Conservation (phyloP, 2,113 vertebrate genomes). For the Peromyscus polionotus region DNA sequence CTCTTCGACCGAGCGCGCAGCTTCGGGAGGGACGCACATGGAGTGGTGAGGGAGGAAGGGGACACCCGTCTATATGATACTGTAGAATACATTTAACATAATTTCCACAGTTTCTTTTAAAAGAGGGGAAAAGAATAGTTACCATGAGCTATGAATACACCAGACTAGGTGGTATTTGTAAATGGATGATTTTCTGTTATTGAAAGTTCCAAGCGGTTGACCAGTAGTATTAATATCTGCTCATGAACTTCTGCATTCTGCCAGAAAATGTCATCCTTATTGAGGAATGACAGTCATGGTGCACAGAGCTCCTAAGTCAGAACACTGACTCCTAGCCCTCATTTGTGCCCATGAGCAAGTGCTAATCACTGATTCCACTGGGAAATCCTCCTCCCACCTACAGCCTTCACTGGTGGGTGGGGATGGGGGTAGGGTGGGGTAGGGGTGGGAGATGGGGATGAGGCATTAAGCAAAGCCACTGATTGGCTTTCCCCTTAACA, state of each 20-base stretch:
- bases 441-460: too few relatives aligned
- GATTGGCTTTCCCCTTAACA: neutral
- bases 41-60: too few relatives aligned
- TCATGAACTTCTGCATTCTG: neutral
- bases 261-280: neutral
- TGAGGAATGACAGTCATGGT: neutral
- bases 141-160: neutral
- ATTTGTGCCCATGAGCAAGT: neutral
- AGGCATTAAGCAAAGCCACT: neutral
- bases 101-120: neutral
- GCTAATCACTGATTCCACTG: neutral
- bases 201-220: constrained; percentile 18
- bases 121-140: neutral
- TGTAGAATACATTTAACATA: neutral
- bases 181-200: constrained; percentile 12
- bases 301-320: neutral
- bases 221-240: neutral
- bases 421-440: too few relatives aligned
- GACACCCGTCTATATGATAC: neutral
- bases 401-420: neutral
- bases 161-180: neutral
- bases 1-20: too few relatives aligned
- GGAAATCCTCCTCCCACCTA: neutral
- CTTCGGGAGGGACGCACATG: too few relatives aligned
- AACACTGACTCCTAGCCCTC: neutral